Evolutionary conservation across 2,113 vertebrate genomes (phyloP).

Genomic region (Paedocypris sp.): DNA sequence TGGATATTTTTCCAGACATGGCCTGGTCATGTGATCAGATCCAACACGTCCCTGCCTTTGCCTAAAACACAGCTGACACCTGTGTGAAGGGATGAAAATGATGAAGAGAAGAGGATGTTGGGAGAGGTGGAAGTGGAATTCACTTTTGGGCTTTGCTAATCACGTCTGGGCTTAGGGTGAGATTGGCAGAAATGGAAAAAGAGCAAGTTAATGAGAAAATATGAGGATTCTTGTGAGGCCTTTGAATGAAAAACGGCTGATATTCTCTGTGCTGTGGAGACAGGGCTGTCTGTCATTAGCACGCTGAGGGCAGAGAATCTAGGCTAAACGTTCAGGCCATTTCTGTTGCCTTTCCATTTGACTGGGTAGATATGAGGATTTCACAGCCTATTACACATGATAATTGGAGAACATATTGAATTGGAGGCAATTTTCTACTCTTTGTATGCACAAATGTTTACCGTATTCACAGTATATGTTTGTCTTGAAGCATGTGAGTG

Average conservation of each 20-base stretch:
- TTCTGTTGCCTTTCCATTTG: conserved; percentile 60
- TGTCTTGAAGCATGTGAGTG: neutral
- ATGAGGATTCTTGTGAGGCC: conserved; percentile 1
- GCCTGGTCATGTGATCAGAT: no score
- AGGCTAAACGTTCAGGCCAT: conserved; percentile 61
- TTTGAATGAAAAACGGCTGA: conserved; percentile 11
- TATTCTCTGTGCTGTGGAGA: conserved; percentile 58
- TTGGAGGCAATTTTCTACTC: conserved; percentile 47
- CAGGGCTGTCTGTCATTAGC: conserved; percentile 60
- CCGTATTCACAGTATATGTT: conserved; percentile 21
- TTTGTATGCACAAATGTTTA: conserved; percentile 23
- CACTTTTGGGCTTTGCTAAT: conserved; percentile 17
- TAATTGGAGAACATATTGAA: conserved; percentile 66
- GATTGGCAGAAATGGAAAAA: conserved; percentile 10
- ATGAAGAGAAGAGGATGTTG: neutral
- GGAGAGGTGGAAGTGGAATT: neutral
- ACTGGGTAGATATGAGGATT: conserved; percentile 67
- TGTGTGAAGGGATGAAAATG: neutral
- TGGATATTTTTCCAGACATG: no score
- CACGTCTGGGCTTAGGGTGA: conserved; percentile 3
- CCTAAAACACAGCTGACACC: neutral
- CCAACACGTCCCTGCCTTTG: no score
- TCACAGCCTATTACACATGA: conserved; percentile 70
- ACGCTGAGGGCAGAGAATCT: conserved; percentile 50
- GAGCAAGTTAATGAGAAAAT: conserved; percentile 2